A percentile compares a stretch with the other conserved stretches of the same genome.
Conservation (phyloP, 2,888 invertebrate species). For the Drosophila affinis region DNA sequence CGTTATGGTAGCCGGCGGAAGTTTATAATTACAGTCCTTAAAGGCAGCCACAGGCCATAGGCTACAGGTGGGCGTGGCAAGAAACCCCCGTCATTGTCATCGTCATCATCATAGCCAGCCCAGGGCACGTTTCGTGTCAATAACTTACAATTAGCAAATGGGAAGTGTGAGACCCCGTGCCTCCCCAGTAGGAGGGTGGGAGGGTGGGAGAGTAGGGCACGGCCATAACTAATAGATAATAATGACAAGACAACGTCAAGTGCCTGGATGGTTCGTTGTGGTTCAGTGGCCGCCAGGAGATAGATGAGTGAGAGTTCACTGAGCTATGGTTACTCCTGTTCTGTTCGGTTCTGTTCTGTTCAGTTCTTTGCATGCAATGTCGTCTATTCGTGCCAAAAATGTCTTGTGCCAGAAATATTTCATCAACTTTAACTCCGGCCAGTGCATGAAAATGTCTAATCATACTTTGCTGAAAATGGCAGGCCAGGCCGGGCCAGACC, state of each 20-base stretch:
- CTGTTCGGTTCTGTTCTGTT: neutral
- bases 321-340: conserved; percentile 5
- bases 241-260: conserved; percentile 47
- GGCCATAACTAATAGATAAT: conserved; percentile 51
- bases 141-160: conserved; percentile 46
- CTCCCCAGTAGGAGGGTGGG: neutral
- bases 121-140: conserved; percentile 49
- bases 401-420: conserved; percentile 4
- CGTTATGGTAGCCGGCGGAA: conserved; percentile 29
- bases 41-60: neutral
- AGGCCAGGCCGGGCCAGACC: neutral
- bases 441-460: conserved; percentile 1
- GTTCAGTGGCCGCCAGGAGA: conserved; percentile 36
- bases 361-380: conserved; percentile 17
- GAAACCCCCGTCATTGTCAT: conserved; percentile 9
- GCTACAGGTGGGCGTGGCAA: conserved; percentile 37
- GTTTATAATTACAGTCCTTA: conserved; percentile 36
- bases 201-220: neutral
- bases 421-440: neutral
- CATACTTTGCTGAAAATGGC: neutral
- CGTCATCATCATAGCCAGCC: conserved; percentile 14
- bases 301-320: conserved; percentile 37
- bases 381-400: conserved; percentile 6
- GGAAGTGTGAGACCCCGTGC: neutral
- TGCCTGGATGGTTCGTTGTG: conserved; percentile 26